Percentiles rank a stretch among this genome's conserved stretches.
Conservation (phyloP, 2,113 vertebrate species). For the Solea senegalensis region DNA sequence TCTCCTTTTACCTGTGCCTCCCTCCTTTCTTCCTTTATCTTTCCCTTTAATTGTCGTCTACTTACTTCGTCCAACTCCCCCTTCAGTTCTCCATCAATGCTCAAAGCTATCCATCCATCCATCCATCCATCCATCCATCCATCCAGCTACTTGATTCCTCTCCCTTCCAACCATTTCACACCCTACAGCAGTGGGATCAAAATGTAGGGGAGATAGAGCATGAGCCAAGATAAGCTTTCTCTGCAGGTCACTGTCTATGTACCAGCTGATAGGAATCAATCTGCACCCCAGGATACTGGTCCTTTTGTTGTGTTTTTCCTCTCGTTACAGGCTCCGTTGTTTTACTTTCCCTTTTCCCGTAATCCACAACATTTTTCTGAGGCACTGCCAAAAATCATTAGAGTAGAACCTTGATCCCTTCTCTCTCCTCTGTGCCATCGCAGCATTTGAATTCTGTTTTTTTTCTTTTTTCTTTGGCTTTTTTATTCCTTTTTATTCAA, state of each 20-base stretch:
- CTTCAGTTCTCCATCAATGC: conserved; percentile 25
- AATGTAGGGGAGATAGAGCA: conserved; percentile 65
- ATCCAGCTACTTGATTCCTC: conserved; percentile 37
- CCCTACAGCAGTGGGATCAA: conserved; percentile 68
- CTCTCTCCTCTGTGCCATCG: conserved; percentile 25
- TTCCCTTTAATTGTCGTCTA: conserved; percentile 7
- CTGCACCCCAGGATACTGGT: conserved; percentile 65
- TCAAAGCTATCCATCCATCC: conserved; percentile 24
- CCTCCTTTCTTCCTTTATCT: neutral
- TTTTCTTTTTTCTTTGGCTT: neutral
- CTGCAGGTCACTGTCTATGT: conserved; percentile 75
- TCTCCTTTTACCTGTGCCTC: neutral
- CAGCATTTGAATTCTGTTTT: conserved; percentile 26
- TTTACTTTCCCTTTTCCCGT: conserved; percentile 50
- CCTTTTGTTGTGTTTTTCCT: conserved; percentile 63
- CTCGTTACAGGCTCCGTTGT: conserved; percentile 53
- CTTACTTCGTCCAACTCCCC: conserved; percentile 10
- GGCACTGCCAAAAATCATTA: conserved; percentile 50
- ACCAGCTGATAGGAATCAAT: conserved; percentile 77
- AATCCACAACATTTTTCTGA: conserved; percentile 46
- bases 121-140: conserved; percentile 27
- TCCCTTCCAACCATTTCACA: conserved; percentile 40
- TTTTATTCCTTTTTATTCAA: conserved; percentile 25
- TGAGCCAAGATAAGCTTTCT: conserved; percentile 73
- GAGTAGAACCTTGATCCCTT: conserved; percentile 31